Evolutionary conservation across 2,113 vertebrate species (phyloP).

Genomic region (Scomber japonicus): DNA sequence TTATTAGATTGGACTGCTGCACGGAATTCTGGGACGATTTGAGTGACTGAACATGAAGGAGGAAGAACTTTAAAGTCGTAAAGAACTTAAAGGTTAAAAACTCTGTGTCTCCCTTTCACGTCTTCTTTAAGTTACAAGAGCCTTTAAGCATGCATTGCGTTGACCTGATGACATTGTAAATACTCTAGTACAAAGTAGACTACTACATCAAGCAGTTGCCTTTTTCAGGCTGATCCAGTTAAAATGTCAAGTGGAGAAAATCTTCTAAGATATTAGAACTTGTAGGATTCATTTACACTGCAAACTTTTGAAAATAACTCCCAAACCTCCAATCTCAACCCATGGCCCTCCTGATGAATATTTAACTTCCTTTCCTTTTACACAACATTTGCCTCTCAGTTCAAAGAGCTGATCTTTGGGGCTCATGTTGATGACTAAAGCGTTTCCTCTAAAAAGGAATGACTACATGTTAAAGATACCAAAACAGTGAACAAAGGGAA

Average conservation of each 20-base stretch:
- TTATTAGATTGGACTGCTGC: constrained; percentile 34
- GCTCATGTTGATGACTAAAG: constrained; percentile 49
- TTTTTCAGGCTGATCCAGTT: constrained; percentile 49
- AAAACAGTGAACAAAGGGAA: constrained; percentile 66
- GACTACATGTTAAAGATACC: constrained; percentile 8
- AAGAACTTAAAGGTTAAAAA: not conserved
- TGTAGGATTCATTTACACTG: constrained; percentile 26
- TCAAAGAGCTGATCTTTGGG: constrained; percentile 64
- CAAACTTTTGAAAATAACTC: constrained; percentile 30
- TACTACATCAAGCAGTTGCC: constrained; percentile 6
- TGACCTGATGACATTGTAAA: constrained; percentile 19
- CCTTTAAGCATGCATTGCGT: constrained; percentile 4
- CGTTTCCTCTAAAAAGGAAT: not conserved
- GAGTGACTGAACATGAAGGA: constrained; percentile 5
- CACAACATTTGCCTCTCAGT: constrained; percentile 34
- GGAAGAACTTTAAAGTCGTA: not conserved
- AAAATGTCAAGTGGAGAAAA: constrained; percentile 16
- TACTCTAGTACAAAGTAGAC: constrained; percentile 15
- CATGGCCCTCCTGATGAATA: constrained; percentile 57
- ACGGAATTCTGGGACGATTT: constrained; percentile 28
- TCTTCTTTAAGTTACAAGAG: not conserved
- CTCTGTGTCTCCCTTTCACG: not conserved
- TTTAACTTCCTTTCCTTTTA: constrained; percentile 54
- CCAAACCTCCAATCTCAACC: constrained; percentile 27
- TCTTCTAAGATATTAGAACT: constrained; percentile 10